Percentiles rank a stretch among this genome's conserved stretches.
Conservation (phyloP, 1,140 invertebrate genomes). For the Popillia japonica region DNA sequence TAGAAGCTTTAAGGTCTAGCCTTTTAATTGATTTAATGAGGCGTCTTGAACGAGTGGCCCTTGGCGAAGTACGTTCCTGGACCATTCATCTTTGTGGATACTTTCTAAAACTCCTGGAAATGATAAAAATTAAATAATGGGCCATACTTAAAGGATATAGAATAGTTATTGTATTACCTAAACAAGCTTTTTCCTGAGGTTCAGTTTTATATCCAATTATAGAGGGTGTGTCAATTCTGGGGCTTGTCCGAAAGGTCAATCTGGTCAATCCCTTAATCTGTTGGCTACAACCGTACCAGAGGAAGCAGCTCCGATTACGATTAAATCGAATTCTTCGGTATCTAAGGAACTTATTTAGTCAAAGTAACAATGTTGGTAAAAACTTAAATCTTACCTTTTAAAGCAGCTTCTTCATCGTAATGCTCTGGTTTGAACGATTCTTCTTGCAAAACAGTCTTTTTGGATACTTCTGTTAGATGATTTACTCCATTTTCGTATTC, state of each 20-base stretch:
- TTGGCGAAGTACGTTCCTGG: too few species aligned
- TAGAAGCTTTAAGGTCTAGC: too few species aligned
- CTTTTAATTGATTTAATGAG: too few species aligned
- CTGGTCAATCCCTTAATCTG: conserved; percentile 73
- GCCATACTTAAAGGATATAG: too few species aligned
- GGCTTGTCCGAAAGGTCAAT: conserved; percentile 76
- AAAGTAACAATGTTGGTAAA: too few species aligned
- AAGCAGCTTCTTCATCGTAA: conserved; percentile 38
- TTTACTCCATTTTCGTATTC: conserved; percentile 46
- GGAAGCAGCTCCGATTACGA: conserved; percentile 59
- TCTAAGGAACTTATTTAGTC: conserved; percentile 46
- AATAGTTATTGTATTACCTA: too few species aligned
- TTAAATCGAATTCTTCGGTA: conserved; percentile 55
- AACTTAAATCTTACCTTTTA: conserved; percentile 43
- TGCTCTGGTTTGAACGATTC: conserved; percentile 30
- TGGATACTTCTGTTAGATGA: too few species aligned
- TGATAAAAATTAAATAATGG: too few species aligned
- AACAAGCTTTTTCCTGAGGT: conserved; percentile 72
- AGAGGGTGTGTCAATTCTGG: conserved; percentile 75
- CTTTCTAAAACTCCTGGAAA: too few species aligned
- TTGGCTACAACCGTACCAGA: conserved; percentile 69
- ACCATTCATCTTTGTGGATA: too few species aligned
- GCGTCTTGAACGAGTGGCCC: too few species aligned
- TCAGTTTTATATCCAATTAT: conserved; percentile 81
- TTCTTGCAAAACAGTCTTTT: conserved; percentile 40